Evolutionary conservation across 1,140 invertebrate species (phyloP), one percentile per base, ranked within the genome.

Genomic region (Drosophila asahinai): DNA sequence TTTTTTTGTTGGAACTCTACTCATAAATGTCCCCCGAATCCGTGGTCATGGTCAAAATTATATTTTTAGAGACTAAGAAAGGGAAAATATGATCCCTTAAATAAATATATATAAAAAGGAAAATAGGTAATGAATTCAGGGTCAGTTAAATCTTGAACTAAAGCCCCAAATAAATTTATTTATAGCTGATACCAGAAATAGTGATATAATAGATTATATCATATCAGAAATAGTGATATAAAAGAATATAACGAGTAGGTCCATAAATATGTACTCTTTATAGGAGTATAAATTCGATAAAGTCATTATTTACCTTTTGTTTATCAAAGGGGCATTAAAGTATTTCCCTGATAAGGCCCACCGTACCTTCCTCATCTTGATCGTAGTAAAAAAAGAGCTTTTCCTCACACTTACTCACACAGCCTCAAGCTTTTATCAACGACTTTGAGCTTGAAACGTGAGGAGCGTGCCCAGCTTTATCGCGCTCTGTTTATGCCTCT

Each of bases 381-480:
- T 42, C 62, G 55, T 30, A 42, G 22, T 48, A 45, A 27, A 48
- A 79, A 57, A 63, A 64, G 54, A 86, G 82, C 82, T 84, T 72
- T 72, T 49, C 25, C 47, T 61, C 36, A 17, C 48, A 42, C 73
- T 72, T 51, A 49, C 43, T 38, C 40, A 58, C 45, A 45, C 45
- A 43, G 59, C 30, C 5, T 47, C 27, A 45, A 76, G 75, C 80
- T 79, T 86, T 79, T 71, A 82, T 86, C 82, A 52, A 54, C 61
- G 36, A 49, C 45, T 63, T 55, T 27, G 22, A 7, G 12, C 14
- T 15, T 7, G 38, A 12, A 77, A 83, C 80, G 80, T 86, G 83
- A 65, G 83, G 33, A 77, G 81, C 60, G 54, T 67, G 36, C 17
- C 48, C 59, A 52, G 40, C 42, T 63, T 17, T 25, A 49, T 19